Evolutionary conservation across 2,888 invertebrate genomes (phyloP).

Genomic region (Harpalus rufipes): DNA sequence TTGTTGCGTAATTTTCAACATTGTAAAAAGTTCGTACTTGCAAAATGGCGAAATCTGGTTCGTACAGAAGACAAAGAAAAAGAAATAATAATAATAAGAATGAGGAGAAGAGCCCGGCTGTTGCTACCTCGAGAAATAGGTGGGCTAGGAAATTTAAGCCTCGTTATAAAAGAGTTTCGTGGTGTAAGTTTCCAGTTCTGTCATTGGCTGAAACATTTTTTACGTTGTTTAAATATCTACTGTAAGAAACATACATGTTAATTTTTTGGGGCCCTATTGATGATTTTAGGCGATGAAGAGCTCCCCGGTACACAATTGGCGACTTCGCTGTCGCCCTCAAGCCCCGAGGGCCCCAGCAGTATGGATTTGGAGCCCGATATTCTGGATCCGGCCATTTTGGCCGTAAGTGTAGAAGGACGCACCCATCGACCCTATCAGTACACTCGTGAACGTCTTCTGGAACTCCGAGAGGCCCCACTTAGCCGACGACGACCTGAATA

Average conservation of each 20-base stretch:
- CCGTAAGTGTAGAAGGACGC: slow-evolving; percentile 78
- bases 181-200: slow-evolving; percentile 66
- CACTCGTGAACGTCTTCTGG: slow-evolving; percentile 85
- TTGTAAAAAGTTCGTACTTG: slow-evolving; percentile 42
- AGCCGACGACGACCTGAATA: slow-evolving; percentile 87
- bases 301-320: slow-evolving; percentile 78
- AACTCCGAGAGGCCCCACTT: slow-evolving; percentile 84
- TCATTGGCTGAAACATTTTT: too few species aligned
- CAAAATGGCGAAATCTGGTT: slow-evolving; percentile 62
- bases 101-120: slow-evolving; percentile 51
- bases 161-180: slow-evolving; percentile 67
- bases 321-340: slow-evolving; percentile 75
- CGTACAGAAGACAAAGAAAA: slow-evolving; percentile 57
- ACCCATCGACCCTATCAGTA: slow-evolving; percentile 77
- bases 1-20: slow-evolving; percentile 26
- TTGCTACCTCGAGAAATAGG: slow-evolving; percentile 9
- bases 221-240: too few species aligned
- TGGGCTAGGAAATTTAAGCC: slow-evolving; percentile 62
- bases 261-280: neutral
- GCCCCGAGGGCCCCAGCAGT: slow-evolving; percentile 36
- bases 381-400: slow-evolving; percentile 81
- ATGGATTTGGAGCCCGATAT: slow-evolving; percentile 71
- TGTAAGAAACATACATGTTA: too few species aligned
- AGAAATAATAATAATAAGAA: slow-evolving; percentile 38
- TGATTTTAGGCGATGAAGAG: slow-evolving; percentile 78